Evolutionary conservation across 2,797 vertebrate genomes (phyloP), one percentile per base, ranked within the genome.

Genomic region (Acanthurus leucopareius): DNA sequence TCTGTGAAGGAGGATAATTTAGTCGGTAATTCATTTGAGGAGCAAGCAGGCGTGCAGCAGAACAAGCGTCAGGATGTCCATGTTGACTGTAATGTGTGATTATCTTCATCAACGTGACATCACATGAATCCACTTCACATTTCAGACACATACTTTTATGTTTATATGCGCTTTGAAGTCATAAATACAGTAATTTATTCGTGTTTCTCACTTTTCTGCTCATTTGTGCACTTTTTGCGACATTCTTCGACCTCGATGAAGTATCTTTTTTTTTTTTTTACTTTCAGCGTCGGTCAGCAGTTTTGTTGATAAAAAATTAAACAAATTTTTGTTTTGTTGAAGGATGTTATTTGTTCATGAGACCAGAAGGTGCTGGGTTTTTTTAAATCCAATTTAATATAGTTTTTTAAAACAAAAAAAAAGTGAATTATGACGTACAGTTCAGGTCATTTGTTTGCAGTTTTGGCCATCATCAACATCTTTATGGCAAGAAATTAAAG

Each of bases 1-100:
- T 77, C 40, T 42, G 74, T 73, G 75, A 84, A 77, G 87, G 80
- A 63, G 81, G 69, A 87, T 86, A 49, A 90, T 88, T 89, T 73
- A 79, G 69, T 19, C 42, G 28, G 64, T 80, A 71, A 89, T 86
- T 61, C 65, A 60, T 86, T 60, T 63, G 69, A 74, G 59, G 71
- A 77, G 77, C 68, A 78, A 78, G 67, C 71, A 74, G 83, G 42
- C 79, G 10, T 74, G 54, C 60, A 73, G 81, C 66, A 57, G 40
- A 20, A 58, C 65, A 61, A 32, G 64, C 60, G 77, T 77, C 74
- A 76, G 11, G 47, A 73, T n/a, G 25, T 0, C 68, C 74, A 86
- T 77, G 78, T 32, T 11, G 57, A 70, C 69, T 56, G 66, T 81
- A 68, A 83, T 73, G 22, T 62, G 59, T 49, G 53, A 88, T 89